Conservation (phyloP, 2,113 vertebrate genomes). For the Shinisaurus crocodilurus region DNA sequence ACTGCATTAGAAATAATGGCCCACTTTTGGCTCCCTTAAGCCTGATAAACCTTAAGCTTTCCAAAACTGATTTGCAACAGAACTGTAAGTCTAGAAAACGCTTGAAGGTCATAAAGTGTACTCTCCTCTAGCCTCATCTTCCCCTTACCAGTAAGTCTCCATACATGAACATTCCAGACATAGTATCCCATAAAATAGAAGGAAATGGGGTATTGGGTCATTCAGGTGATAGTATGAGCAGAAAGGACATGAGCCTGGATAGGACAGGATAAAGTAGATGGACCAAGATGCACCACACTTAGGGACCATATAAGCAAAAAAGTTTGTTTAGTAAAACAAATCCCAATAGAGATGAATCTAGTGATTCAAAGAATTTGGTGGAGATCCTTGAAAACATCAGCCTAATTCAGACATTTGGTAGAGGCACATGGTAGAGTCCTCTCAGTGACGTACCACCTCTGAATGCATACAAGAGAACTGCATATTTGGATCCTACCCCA, state of each 20-base stretch:
- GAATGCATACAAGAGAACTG: too few relatives aligned
- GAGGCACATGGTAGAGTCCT: too few relatives aligned
- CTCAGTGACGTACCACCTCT: background rate
- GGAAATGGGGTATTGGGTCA: background rate
- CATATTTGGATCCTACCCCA: background rate
- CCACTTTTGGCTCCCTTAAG: background rate
- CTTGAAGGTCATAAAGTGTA: background rate
- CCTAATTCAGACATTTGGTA: too few relatives aligned
- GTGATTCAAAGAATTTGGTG: background rate
- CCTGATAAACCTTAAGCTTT: background rate
- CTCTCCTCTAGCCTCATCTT: background rate
- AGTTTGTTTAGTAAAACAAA: background rate
- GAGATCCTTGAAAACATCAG: background rate
- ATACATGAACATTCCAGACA: background rate
- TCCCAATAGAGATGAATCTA: background rate
- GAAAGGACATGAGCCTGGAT: too few relatives aligned
- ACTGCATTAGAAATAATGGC: constrained; percentile 68
- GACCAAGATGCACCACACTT: background rate
- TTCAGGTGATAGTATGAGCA: too few relatives aligned
- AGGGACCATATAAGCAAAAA: background rate
- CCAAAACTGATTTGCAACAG: background rate
- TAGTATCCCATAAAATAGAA: background rate
- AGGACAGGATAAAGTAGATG: too few relatives aligned
- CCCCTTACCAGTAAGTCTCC: background rate
- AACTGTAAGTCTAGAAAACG: background rate